Evolutionary conservation across 2,888 invertebrate genomes (phyloP), one percentile per base, ranked within the genome.

Genomic region (Synergus umbraculus): DNA sequence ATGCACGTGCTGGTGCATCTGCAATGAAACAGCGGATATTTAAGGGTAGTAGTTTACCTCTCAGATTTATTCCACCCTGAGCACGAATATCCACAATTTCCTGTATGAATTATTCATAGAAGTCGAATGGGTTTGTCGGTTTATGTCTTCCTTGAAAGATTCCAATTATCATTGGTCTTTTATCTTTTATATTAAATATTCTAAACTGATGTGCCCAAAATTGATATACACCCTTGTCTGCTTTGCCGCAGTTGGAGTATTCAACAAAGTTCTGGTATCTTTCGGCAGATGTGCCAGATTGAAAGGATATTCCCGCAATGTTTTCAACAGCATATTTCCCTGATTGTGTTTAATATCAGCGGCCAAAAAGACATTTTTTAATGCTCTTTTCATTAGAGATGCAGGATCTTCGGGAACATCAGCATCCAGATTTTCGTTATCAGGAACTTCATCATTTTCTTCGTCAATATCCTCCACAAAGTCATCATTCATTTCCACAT

Each of bases 141-240:
- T 80, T 83, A 44, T 77, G 0, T 15, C 10, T n/a, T 12, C 69
- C 81, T 29, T 60, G 49, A 54, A 79, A 83, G 12, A 83, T 67
- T 22, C 82, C 82, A n/a, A 78, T 65, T 44, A 83, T 76, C 43
- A 77, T 78, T 0, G 82, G 79, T 49, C 80, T 77, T 64, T 80
- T 78, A 58, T 77, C 77, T n/a, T 5, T 8, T 13, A 79, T 37
- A 76, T 83, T 81, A 2, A 67, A 43, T 22, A 84, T 73, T 46
- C 81, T 44, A 58, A 78, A 83, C 43, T 84, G 82, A 76, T 77
- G 76, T 9, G 83, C 81, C 83, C 84, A 84, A n/a, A 83, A 78
- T 13, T 77, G 76, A 18, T 76, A 41, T 60, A 12, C 65, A 0
- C 78, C 78, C 43, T 77, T 77, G 54, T 80, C 76, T 10, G 9